A percentile compares a stretch with the other conserved stretches of the same genome.
These are phyloP conservation scores for Hybognathus amarus DNA, from an alignment of 2,797 vertebrate species.

Conservation along the genomic window DNA sequence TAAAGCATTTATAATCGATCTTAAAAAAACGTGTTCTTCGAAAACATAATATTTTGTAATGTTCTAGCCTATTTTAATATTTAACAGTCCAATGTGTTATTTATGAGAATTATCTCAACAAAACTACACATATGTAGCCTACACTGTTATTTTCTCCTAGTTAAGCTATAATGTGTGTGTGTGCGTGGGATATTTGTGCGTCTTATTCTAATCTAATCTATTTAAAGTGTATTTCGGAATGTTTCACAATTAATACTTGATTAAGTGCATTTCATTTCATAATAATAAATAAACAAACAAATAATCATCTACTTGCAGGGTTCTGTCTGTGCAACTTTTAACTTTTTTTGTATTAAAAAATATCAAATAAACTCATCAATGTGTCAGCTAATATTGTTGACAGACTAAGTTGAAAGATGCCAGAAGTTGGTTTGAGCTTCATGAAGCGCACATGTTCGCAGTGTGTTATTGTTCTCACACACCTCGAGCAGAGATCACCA, in stretches of 20 bases:
- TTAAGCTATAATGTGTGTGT: too few species aligned
- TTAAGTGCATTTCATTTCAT: too few species aligned
- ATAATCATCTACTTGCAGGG: background rate
- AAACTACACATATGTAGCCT: too few species aligned
- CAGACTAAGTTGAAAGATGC: background rate
- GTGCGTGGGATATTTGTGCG: too few species aligned
- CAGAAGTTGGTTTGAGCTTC: slow-evolving; percentile 1
- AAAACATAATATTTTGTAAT: background rate
- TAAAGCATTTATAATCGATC: background rate
- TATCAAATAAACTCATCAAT: background rate
- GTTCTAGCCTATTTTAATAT: background rate
- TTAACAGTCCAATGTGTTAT: background rate
- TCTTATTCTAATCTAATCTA: too few species aligned
- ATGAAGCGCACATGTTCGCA: background rate
- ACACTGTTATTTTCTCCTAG: too few species aligned
- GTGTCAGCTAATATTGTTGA: background rate
- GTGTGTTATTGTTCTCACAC: slow-evolving; percentile 1
- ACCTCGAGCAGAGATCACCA: background rate
- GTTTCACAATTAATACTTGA: too few species aligned
- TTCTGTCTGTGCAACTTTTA: background rate
- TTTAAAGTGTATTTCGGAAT: too few species aligned
- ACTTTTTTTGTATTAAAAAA: background rate
- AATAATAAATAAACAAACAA: too few species aligned
- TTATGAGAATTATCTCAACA: background rate
- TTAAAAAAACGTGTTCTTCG: too few species aligned